These are phyloP conservation scores for Cyclopterus lumpus DNA, from an alignment of 2,797 vertebrate species.

Conservation along the genomic window DNA sequence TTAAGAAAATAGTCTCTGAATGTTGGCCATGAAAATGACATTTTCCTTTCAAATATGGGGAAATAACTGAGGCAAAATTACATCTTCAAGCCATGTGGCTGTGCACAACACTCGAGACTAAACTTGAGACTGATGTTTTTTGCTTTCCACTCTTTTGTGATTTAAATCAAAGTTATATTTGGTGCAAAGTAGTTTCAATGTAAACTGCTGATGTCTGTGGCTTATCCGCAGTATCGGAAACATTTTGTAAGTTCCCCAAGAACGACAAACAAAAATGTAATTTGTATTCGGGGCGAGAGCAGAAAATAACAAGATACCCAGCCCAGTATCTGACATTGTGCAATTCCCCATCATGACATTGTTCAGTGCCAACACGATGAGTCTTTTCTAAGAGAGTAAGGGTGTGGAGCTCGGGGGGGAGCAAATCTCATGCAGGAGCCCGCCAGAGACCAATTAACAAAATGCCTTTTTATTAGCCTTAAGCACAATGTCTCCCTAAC, in stretches of 20 bases:
- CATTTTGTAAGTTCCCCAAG: not conserved
- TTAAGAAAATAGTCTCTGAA: not conserved
- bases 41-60: not conserved
- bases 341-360: not conserved
- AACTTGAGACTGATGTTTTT: not conserved
- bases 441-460: slow-evolving; percentile 3
- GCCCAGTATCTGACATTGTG: too few species aligned
- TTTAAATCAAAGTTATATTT: not conserved
- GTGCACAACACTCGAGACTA: not conserved
- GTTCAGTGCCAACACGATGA: not conserved
- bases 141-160: not conserved
- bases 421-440: not conserved
- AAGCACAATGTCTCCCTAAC: not conserved
- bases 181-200: not conserved
- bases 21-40: not conserved
- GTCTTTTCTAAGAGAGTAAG: not conserved
- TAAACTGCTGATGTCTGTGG: not conserved
- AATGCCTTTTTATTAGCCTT: slow-evolving; percentile 1
- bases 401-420: not conserved
- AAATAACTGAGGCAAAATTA: not conserved
- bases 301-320: not conserved
- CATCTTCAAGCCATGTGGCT: not conserved
- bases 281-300: not conserved
- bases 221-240: not conserved
- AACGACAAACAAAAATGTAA: not conserved